Conservation (phyloP, 1,140 invertebrate species). For the Aphaenogaster floridana region DNA sequence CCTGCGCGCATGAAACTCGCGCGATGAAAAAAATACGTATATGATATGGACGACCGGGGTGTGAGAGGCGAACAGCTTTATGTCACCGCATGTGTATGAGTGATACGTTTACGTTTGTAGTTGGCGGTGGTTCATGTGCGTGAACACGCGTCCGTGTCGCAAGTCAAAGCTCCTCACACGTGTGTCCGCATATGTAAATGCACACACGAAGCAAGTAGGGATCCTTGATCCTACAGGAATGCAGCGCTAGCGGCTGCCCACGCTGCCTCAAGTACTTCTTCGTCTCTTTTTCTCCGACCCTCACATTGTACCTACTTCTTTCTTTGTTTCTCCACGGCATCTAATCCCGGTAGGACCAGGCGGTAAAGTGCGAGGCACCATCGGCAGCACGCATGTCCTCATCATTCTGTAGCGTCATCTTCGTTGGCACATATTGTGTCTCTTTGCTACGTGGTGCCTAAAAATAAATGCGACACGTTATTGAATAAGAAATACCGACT, state of each 20-base stretch:
- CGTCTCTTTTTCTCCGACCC: slow-evolving; percentile 40
- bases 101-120: slow-evolving; percentile 35
- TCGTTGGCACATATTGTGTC: slow-evolving; percentile 19
- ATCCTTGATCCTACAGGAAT: slow-evolving; percentile 86
- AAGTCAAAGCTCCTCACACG: slow-evolving; percentile 47
- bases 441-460: not conserved
- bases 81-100: slow-evolving; percentile 33
- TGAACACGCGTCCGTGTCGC: slow-evolving; percentile 16
- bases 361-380: slow-evolving; percentile 67
- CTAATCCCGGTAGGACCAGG: slow-evolving; percentile 81
- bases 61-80: slow-evolving; percentile 19
- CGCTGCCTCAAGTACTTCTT: slow-evolving; percentile 80
- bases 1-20: not conserved
- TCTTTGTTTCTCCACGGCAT: slow-evolving; percentile 80
- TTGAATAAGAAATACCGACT: slow-evolving; percentile 2
- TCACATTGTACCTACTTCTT: slow-evolving; percentile 61
- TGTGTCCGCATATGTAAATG: slow-evolving; percentile 61
- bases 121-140: slow-evolving; percentile 30
- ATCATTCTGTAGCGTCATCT: slow-evolving; percentile 72
- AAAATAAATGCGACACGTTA: slow-evolving; percentile 40
- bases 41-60: slow-evolving; percentile 6
- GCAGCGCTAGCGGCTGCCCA: slow-evolving; percentile 82
- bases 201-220: slow-evolving; percentile 75
- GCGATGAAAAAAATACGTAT: slow-evolving; percentile 56
- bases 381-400: slow-evolving; percentile 73